These are phyloP conservation scores for Sardina pilchardus DNA, from an alignment of 2,113 vertebrate species.

Conservation along the genomic window DNA sequence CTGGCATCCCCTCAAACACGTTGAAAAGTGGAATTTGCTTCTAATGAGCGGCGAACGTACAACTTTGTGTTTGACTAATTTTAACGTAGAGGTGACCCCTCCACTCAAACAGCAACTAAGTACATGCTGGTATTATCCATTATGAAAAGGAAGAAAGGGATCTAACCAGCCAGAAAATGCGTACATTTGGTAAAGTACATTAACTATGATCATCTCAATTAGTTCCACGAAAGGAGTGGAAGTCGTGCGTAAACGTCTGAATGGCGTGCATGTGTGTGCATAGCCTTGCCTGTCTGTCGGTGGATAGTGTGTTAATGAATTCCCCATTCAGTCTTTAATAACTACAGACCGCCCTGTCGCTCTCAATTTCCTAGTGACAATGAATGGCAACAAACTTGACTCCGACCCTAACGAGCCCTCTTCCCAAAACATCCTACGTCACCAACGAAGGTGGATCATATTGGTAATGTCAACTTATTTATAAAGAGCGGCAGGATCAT, in stretches of 20 bases:
- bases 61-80: background rate
- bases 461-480: constrained; percentile 67
- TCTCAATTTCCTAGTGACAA: constrained; percentile 8
- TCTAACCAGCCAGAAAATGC: background rate
- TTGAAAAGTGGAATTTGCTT: background rate
- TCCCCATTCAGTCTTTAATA: constrained; percentile 14
- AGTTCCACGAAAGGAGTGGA: background rate
- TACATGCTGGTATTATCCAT: background rate
- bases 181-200: background rate
- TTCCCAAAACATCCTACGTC: constrained; percentile 61
- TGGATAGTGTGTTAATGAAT: background rate
- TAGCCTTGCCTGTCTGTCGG: background rate
- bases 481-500: constrained; percentile 71
- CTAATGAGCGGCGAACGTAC: background rate
- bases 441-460: constrained; percentile 74
- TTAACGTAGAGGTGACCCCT: background rate
- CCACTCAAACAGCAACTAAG: background rate
- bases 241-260: constrained; percentile 13
- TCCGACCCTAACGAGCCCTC: background rate
- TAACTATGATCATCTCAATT: background rate
- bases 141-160: background rate
- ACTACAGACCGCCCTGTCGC: constrained; percentile 13
- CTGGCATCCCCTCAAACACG: background rate
- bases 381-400: constrained; percentile 18
- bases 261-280: background rate